Evolutionary conservation across 2,113 vertebrate species (phyloP).

Genomic region (Myrmecophaga tridactyla): DNA sequence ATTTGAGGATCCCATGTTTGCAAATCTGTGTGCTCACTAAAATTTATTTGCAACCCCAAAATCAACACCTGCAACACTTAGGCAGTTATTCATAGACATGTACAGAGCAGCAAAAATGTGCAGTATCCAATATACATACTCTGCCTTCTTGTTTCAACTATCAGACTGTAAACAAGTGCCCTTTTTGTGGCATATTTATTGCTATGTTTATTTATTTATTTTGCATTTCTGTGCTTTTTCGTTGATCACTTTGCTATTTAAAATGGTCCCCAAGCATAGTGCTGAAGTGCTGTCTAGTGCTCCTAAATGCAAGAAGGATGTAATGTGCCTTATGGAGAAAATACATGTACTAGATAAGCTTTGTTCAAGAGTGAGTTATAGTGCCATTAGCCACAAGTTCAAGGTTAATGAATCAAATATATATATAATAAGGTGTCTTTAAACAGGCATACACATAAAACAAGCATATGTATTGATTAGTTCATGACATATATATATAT

Average conservation of each 20-base stretch:
- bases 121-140: not conserved
- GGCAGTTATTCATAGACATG: not conserved
- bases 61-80: not conserved
- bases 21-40: not conserved
- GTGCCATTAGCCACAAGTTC: not conserved
- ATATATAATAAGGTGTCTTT: not conserved
- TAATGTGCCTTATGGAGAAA: not conserved
- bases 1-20: not conserved
- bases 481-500: not conserved
- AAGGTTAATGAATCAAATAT: not conserved
- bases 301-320: not conserved
- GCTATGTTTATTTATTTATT: not conserved
- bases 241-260: not conserved
- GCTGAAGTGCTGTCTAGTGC: not conserved
- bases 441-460: not conserved
- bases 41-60: not conserved
- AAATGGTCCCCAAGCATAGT: not conserved
- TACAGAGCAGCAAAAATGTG: not conserved
- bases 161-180: not conserved
- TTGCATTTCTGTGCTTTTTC: not conserved
- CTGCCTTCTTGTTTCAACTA: not conserved
- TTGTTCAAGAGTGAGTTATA: not conserved
- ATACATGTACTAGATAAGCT: not conserved
- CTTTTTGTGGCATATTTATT: not conserved
- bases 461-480: not conserved